These are phyloP conservation scores for Hepsetus odoe DNA, from an alignment of 2,113 vertebrate genomes.

Conservation along the genomic window DNA sequence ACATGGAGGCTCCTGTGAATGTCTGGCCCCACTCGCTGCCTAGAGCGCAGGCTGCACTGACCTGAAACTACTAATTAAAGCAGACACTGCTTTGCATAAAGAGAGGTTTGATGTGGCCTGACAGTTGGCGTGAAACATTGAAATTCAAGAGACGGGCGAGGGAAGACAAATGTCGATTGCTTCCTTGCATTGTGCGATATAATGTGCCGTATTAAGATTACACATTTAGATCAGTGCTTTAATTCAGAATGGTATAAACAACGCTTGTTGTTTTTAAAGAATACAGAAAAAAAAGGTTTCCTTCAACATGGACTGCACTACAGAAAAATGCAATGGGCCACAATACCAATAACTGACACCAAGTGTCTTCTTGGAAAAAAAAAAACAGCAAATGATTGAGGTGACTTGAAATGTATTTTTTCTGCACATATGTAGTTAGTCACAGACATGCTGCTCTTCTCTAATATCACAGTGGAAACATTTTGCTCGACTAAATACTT, in stretches of 20 bases:
- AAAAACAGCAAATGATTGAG: not conserved
- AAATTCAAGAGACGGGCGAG: constrained; percentile 23
- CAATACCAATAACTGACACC: not conserved
- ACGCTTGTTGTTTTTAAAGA: not conserved
- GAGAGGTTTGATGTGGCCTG: constrained; percentile 47
- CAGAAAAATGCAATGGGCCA: not conserved
- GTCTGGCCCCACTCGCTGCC: constrained; percentile 25
- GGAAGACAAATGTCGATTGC: constrained; percentile 25
- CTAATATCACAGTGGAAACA: too few species aligned
- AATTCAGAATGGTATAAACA: not conserved
- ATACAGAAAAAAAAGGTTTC: not conserved
- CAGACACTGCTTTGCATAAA: constrained; percentile 49
- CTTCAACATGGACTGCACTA: not conserved
- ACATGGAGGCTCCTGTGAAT: constrained; percentile 44
- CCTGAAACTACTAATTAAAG: constrained; percentile 58
- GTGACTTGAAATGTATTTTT: too few species aligned
- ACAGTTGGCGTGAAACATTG: constrained; percentile 54
- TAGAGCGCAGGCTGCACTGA: constrained; percentile 45
- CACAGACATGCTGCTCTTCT: too few species aligned
- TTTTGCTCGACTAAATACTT: too few species aligned
- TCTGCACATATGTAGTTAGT: too few species aligned
- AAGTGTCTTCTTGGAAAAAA: not conserved
- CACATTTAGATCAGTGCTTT: not conserved
- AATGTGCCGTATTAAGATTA: not conserved
- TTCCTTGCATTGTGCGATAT: constrained; percentile 31